A percentile compares a stretch with the other conserved stretches of the same genome.
Evolutionary conservation across 2,888 invertebrate genomes (phyloP).

Genomic region (Ophion ellenae): DNA sequence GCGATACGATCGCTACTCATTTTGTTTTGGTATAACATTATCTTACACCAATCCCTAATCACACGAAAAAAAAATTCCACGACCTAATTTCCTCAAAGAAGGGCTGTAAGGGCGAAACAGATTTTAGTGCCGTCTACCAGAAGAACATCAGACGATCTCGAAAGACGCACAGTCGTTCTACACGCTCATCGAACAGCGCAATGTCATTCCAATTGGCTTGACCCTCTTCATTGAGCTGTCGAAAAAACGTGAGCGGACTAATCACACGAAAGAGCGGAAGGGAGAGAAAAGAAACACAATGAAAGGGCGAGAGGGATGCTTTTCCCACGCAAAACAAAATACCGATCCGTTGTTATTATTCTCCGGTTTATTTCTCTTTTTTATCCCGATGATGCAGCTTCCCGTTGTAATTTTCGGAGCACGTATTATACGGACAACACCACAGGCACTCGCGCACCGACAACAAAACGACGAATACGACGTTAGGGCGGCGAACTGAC

Average conservation of each 20-base stretch:
- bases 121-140: conserved; percentile 39
- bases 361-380: conserved; percentile 47
- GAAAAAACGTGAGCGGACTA: not conserved
- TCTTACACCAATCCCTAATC: not conserved
- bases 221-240: not conserved
- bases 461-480: conserved; percentile 45
- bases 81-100: not conserved
- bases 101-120: conserved; percentile 5
- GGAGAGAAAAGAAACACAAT: not conserved
- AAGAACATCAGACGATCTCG: not conserved
- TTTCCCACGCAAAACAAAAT: conserved; percentile 37
- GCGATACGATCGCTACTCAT: not conserved
- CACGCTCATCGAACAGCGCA: not conserved
- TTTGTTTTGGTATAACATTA: not conserved
- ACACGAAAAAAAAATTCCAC: too few species aligned
- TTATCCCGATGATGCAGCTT: conserved; percentile 55
- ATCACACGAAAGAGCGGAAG: not conserved
- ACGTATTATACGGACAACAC: conserved; percentile 46
- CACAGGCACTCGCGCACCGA: conserved; percentile 52
- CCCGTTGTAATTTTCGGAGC: conserved; percentile 46
- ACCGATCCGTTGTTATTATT: conserved; percentile 63
- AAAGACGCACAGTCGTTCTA: not conserved
- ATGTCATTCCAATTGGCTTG: not conserved
- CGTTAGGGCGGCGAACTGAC: conserved; percentile 58
- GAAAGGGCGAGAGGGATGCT: not conserved